Evolutionary conservation across 2,888 invertebrate genomes (phyloP).

Genomic region (Lamproptera curius): DNA sequence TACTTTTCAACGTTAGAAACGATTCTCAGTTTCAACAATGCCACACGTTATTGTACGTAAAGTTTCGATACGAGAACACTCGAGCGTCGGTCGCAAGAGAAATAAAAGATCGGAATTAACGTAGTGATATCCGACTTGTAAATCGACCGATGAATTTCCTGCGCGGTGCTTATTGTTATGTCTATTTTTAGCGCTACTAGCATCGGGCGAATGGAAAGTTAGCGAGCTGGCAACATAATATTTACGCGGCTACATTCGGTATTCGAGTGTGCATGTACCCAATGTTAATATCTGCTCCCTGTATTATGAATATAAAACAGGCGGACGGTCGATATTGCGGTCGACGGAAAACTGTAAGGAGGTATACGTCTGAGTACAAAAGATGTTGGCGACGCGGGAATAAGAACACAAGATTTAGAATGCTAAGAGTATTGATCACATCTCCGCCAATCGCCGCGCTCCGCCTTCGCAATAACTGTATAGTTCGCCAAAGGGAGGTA

Average conservation of each 20-base stretch:
- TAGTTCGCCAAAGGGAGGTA: slow-evolving; percentile 1
- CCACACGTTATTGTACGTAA: background rate
- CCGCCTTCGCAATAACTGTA: slow-evolving; percentile 18
- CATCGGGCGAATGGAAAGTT: slow-evolving; percentile 68
- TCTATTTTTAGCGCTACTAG: slow-evolving; percentile 64
- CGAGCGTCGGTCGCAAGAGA: background rate
- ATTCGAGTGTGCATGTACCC: slow-evolving; percentile 24
- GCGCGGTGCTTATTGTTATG: slow-evolving; percentile 52
- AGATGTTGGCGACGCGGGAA: background rate
- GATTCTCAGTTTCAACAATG: slow-evolving; percentile 5
- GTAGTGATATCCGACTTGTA: slow-evolving; percentile 28
- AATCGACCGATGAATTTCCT: slow-evolving; percentile 50
- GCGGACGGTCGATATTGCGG: slow-evolving; percentile 17
- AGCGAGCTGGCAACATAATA: slow-evolving; percentile 59
- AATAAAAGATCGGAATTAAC: slow-evolving; percentile 7
- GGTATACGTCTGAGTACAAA: background rate
- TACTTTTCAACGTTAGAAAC: slow-evolving; percentile 28
- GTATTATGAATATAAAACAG: background rate
- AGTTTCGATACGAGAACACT: slow-evolving; percentile 3
- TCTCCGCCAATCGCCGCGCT: slow-evolving; percentile 5
- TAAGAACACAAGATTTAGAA: slow-evolving; percentile 13
- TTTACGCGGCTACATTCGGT: slow-evolving; percentile 36
- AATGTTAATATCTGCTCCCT: slow-evolving; percentile 1
- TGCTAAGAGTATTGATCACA: slow-evolving; percentile 21
- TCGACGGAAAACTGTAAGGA: background rate